Evolutionary conservation across 2,113 vertebrate species (phyloP).

Genomic region (Solenodon paradoxus): DNA sequence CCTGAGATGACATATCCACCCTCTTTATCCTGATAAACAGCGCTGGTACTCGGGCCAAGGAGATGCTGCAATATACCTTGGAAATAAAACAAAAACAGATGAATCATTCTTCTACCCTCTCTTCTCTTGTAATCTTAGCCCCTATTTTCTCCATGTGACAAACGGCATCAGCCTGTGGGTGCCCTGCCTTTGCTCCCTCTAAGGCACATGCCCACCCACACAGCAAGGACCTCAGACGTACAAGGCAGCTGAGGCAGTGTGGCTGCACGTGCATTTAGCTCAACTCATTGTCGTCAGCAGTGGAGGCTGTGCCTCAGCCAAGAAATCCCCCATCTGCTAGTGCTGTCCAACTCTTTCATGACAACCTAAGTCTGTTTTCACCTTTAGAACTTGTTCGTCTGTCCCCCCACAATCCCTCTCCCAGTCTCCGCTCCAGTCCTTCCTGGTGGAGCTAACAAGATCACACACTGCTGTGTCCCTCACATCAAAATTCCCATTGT

Average conservation of each 20-base stretch:
- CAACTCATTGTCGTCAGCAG: not conserved
- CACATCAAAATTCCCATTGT: not conserved
- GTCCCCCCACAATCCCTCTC: not conserved
- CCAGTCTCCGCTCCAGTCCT: not conserved
- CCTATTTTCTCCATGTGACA: not conserved
- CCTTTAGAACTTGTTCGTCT: not conserved
- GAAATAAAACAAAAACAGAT: not conserved
- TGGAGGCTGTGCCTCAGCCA: rapidly evolving
- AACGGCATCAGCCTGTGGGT: not conserved
- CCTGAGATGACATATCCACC: not conserved
- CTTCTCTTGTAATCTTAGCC: too few species aligned
- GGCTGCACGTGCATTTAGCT: rapidly evolving
- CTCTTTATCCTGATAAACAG: not conserved
- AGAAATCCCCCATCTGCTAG: not conserved
- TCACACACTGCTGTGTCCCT: not conserved
- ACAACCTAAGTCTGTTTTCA: not conserved
- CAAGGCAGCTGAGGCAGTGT: not conserved
- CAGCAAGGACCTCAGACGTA: rapidly evolving
- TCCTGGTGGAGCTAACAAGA: not conserved
- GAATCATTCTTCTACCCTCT: not conserved
- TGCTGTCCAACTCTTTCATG: not conserved
- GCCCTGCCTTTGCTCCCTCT: not conserved
- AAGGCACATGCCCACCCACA: not conserved
- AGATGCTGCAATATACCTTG: not conserved
- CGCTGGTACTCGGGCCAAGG: not conserved